Percentiles rank a stretch among this genome's conserved stretches.
phyloP scores from a whole-genome alignment of 2,113 vertebrate species.

The Sturnira hondurensis region DNA sequence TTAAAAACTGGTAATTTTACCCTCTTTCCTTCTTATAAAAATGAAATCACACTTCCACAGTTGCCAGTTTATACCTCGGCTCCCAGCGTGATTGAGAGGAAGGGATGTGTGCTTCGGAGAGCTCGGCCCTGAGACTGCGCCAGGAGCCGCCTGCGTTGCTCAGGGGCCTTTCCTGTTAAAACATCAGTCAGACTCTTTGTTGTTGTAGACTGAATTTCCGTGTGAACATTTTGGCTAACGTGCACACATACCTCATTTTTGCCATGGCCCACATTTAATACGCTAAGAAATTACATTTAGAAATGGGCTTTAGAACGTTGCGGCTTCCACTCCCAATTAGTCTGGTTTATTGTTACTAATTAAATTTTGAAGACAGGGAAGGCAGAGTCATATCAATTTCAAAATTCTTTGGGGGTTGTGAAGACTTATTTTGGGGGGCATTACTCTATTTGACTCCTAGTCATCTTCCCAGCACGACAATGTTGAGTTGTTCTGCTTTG shows the following conservation, averaged over 20 bases:
- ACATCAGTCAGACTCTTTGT: constrained; percentile 59
- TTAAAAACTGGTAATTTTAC: constrained; percentile 26
- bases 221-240: constrained; percentile 47
- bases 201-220: constrained; percentile 38
- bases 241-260: constrained; percentile 40
- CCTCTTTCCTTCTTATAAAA: constrained; percentile 3
- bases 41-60: constrained; percentile 36
- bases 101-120: constrained; percentile 35
- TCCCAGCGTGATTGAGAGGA: constrained; percentile 54
- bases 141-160: constrained; percentile 72
- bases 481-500: constrained; percentile 43
- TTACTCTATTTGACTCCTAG: constrained; percentile 61
- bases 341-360: constrained; percentile 70
- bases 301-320: constrained; percentile 39
- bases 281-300: constrained; percentile 20
- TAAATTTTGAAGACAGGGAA: constrained; percentile 61
- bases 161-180: constrained; percentile 66
- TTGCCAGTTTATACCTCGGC: constrained; percentile 36
- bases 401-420: constrained; percentile 29
- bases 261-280: constrained; percentile 21
- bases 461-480: constrained; percentile 56
- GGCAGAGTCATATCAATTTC: constrained; percentile 53
- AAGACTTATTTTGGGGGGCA: constrained; percentile 45
- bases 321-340: constrained; percentile 53
- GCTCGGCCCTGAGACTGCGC: constrained; percentile 19